Conservation (phyloP, 2,888 invertebrate species). For the Drosophila colorata region DNA sequence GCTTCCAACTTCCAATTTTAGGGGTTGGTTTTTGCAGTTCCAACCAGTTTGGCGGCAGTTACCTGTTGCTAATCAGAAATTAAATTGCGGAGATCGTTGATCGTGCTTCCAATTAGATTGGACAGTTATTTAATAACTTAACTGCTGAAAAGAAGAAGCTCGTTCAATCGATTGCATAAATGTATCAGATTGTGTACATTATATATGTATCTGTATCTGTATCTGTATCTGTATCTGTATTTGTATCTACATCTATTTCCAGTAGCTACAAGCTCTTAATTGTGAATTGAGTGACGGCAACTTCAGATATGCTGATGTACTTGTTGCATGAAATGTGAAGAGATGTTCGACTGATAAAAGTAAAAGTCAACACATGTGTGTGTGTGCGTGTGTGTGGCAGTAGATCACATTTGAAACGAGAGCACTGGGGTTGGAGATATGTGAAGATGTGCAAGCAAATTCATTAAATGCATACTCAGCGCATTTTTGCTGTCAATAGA, state of each 20-base stretch:
- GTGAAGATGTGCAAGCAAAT: conserved; percentile 45
- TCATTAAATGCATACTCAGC: conserved; percentile 52
- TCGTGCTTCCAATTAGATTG: conserved; percentile 58
- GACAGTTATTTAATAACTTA: conserved; percentile 30
- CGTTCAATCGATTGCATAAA: conserved; percentile 27
- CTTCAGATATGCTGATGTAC: conserved; percentile 45
- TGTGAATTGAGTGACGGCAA: conserved; percentile 47
- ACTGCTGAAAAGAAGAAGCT: conserved; percentile 5
- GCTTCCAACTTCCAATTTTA: conserved; percentile 44
- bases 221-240: conserved; percentile 27
- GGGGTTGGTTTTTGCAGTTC: conserved; percentile 58
- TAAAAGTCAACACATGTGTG: conserved; percentile 38
- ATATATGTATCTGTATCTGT: conserved; percentile 5
- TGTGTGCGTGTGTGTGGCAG: conserved; percentile 27
- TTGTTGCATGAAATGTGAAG: conserved; percentile 48
- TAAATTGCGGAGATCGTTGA: conserved; percentile 8
- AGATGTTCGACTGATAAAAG: conserved; percentile 51
- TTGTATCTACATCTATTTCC: conserved; percentile 37
- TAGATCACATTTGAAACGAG: conserved; percentile 54
- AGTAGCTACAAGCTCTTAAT: conserved; percentile 63
- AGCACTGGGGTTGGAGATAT: conserved; percentile 23
- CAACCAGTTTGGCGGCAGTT: conserved; percentile 55
- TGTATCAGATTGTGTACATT: conserved; percentile 3
- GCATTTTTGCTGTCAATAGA: conserved; percentile 45
- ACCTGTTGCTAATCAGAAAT: conserved; percentile 34